Evolutionary conservation across 2,797 vertebrate genomes (phyloP), one percentile per base, ranked within the genome.

Genomic region (Acrossocheilus wenchowensis): DNA sequence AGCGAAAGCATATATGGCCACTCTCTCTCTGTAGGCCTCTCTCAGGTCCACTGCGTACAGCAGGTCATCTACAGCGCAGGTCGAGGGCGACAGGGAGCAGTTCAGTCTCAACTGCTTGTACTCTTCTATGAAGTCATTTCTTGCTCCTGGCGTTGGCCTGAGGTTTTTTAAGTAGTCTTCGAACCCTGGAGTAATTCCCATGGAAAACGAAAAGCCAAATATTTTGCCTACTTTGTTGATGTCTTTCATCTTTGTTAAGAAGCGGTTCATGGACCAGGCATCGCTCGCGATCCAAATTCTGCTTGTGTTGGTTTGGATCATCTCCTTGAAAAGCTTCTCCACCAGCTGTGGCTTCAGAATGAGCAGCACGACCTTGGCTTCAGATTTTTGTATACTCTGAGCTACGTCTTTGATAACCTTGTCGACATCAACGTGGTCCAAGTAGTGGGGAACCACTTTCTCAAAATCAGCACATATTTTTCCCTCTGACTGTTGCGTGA

Each of bases 401-500:
- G 86, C 87, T 11, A 78, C 83, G 0, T 81, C 36, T 39, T 75
- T 81, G 74, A 93, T 89, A 23, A 30, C 26, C 48, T 39, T 9
- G 12, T 78, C 17, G 15, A 79, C 12, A 21, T 86, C 6, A 0
- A 62, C 34, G 39, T 85, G 81, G 54, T 71, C 82, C 10, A 87
- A 68, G 75, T 91, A 89, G 45, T 89, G 75, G 23, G 91, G 86
- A 19, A 93, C 8, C 9, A 83, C 57, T 78, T 86, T 75, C 4
- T 90, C 74, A 43, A 88, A 93, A 11, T 78, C 90, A 4, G 83
- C 62, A 43, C 93, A 93, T 39, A 93, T 74, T 1, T 94, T 82
- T n/a, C 71, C 54, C 0, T 90, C 86, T 14, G 93, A 93, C 71
- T 96, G 92, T 17, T 93, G 9, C 21, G 91, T 90, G 87, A 97